Conservation (phyloP, 2,888 invertebrate species). For the Drosophila neutralis region DNA sequence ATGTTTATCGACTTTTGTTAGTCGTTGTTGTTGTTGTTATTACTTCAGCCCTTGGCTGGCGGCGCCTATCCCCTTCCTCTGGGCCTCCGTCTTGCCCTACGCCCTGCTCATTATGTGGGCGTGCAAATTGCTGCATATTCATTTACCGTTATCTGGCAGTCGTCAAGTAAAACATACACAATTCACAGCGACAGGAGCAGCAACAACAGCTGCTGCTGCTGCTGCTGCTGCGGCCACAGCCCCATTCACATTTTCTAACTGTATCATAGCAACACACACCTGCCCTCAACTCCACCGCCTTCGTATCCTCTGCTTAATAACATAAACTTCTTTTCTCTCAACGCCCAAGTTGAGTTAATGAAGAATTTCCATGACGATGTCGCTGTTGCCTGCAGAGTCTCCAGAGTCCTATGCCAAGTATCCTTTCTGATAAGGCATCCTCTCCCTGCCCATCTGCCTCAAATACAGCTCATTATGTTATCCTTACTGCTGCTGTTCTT, state of each 20-base stretch:
- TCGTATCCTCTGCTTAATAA: conserved; percentile 67
- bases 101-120: conserved; percentile 76
- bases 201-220: conserved; percentile 62
- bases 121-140: conserved; percentile 81
- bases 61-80: conserved; percentile 4
- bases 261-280: conserved; percentile 22
- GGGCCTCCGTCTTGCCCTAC: background rate
- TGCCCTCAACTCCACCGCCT: conserved; percentile 16
- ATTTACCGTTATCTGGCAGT: conserved; percentile 79
- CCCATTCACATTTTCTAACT: conserved; percentile 16
- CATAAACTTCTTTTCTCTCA: conserved; percentile 76
- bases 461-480: conserved; percentile 68
- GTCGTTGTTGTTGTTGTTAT: conserved; percentile 60
- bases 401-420: conserved; percentile 32
- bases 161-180: conserved; percentile 76
- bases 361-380: conserved; percentile 81
- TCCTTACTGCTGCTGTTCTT: conserved; percentile 20
- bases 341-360: conserved; percentile 77
- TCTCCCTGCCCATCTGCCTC: conserved; percentile 39
- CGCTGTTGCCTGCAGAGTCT: conserved; percentile 14
- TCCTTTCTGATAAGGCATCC: conserved; percentile 59
- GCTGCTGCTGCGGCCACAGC: conserved; percentile 17
- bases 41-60: conserved; percentile 67
- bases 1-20: conserved; percentile 81
- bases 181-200: conserved; percentile 49